These are phyloP conservation scores for Aleiodes alternator DNA, from an alignment of 2,888 invertebrate genomes.

Conservation along the genomic window DNA sequence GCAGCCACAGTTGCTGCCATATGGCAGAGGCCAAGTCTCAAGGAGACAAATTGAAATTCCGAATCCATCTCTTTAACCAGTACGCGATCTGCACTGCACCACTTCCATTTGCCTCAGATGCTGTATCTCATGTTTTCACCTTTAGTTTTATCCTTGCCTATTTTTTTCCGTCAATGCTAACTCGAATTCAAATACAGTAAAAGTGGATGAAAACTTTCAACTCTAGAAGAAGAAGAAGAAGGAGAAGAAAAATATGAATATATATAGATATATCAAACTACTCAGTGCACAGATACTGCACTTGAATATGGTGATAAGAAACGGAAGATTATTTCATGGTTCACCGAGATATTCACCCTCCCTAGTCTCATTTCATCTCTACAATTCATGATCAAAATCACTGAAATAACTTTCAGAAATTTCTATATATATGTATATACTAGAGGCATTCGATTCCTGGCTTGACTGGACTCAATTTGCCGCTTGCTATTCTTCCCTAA, in stretches of 20 bases:
- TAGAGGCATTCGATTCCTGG: slow-evolving; percentile 7
- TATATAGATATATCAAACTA: slow-evolving; percentile 18
- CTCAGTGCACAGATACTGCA: background rate
- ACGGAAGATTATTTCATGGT: slow-evolving; percentile 36
- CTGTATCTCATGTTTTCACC: background rate
- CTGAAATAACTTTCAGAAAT: slow-evolving; percentile 1
- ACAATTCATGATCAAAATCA: slow-evolving; percentile 24
- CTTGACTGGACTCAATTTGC: slow-evolving; percentile 36
- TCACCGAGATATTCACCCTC: background rate
- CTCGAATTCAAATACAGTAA: slow-evolving; percentile 10
- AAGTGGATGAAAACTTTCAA: slow-evolving; percentile 19
- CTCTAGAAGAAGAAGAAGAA: background rate
- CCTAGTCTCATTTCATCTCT: background rate
- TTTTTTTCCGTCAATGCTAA: background rate
- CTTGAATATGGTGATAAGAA: slow-evolving; percentile 23
- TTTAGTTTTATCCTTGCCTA: background rate
- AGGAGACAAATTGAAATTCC: slow-evolving; percentile 48
- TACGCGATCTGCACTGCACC: slow-evolving; percentile 22
- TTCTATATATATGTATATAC: slow-evolving; percentile 20
- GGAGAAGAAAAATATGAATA: slow-evolving; percentile 1
- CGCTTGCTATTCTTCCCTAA: slow-evolving; percentile 4
- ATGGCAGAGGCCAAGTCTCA: slow-evolving; percentile 18
- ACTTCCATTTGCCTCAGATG: slow-evolving; percentile 41
- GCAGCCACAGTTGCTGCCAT: background rate
- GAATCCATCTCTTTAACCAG: slow-evolving; percentile 40